These are phyloP conservation scores for Poeciliopsis retropinna DNA, from an alignment of 2,113 vertebrate species.

Conservation along the genomic window DNA sequence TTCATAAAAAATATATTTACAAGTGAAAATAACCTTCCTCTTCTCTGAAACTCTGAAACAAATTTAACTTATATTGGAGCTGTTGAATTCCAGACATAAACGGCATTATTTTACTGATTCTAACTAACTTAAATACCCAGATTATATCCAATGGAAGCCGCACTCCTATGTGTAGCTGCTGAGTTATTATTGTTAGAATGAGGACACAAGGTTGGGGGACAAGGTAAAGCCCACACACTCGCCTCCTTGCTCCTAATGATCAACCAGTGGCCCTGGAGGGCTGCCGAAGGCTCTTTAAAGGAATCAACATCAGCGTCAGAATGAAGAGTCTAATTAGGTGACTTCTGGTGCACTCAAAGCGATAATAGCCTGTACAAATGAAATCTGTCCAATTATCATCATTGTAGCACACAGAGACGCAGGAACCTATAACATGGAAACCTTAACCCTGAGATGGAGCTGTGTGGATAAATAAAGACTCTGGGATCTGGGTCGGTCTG, in stretches of 20 bases:
- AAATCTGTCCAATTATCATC: conserved; percentile 66
- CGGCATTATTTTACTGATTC: neutral
- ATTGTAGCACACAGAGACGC: conserved; percentile 35
- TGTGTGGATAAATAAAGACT: conserved; percentile 22
- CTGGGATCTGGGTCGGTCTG: conserved; percentile 1
- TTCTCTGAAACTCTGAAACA: neutral
- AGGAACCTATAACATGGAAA: conserved; percentile 25
- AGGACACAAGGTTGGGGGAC: conserved; percentile 34
- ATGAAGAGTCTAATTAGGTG: conserved; percentile 63
- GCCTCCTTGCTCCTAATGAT: conserved; percentile 64
- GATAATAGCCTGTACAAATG: conserved; percentile 51
- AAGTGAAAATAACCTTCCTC: neutral
- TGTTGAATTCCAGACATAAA: neutral
- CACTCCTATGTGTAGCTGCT: neutral
- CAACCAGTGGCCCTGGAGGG: conserved; percentile 54
- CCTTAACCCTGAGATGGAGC: conserved; percentile 35
- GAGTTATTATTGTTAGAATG: conserved; percentile 8
- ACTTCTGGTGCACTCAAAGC: conserved; percentile 51
- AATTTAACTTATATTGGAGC: neutral
- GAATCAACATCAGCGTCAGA: conserved; percentile 58
- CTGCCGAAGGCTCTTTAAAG: conserved; percentile 53
- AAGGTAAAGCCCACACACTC: conserved; percentile 21
- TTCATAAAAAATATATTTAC: neutral
- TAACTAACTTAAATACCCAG: neutral
- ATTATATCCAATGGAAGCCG: neutral